Conservation (phyloP, 2,888 invertebrate genomes). For the Norana najaformis region DNA sequence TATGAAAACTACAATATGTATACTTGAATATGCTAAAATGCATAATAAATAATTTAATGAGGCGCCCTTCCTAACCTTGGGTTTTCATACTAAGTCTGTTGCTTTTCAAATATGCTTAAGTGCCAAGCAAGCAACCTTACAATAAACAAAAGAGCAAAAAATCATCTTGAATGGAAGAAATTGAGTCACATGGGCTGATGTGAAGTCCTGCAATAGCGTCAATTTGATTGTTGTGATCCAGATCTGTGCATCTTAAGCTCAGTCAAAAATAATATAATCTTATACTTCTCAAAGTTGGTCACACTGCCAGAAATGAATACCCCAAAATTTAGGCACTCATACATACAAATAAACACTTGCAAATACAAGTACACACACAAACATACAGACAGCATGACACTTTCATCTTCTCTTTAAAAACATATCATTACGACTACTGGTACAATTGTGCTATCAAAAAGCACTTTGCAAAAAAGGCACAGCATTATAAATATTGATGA, state of each 20-base stretch:
- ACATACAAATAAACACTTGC: not conserved
- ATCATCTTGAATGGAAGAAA: not conserved
- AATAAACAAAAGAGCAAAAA: not conserved
- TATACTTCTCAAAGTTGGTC: not conserved
- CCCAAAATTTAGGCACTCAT: not conserved
- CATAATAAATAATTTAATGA: not conserved
- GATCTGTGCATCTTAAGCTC: not conserved
- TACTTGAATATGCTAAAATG: not conserved
- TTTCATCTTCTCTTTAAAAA: not conserved
- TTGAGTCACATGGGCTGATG: too few species aligned
- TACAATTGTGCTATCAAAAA: not conserved
- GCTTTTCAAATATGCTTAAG: not conserved
- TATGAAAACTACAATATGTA: too few species aligned
- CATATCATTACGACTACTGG: not conserved
- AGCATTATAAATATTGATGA: not conserved
- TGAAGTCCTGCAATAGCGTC: not conserved
- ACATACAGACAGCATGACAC: not conserved
- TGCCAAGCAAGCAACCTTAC: not conserved
- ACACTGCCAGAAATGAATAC: not conserved
- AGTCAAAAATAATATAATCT: not conserved
- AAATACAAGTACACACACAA: not conserved
- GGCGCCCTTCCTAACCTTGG: not conserved
- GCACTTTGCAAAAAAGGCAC: not conserved
- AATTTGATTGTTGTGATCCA: not conserved
- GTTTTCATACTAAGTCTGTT: not conserved